phyloP scores from a whole-genome alignment of 2,888 invertebrate species.

The Sinelater perroti region DNA sequence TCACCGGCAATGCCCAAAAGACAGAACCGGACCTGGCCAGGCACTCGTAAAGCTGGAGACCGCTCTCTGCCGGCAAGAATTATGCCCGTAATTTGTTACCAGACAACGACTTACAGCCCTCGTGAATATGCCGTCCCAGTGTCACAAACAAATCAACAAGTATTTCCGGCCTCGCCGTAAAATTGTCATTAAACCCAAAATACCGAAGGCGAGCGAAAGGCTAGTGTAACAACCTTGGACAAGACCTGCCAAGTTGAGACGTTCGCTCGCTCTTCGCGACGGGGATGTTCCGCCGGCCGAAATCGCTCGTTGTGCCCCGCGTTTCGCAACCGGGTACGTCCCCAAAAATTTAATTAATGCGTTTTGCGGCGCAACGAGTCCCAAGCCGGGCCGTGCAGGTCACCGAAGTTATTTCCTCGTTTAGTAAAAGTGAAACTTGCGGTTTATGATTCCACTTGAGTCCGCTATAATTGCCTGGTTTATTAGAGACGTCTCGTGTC shows the following conservation, averaged over 20 bases:
- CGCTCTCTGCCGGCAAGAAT: conserved; percentile 24
- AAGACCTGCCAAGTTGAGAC: too few relatives aligned
- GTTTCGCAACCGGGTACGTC: too few relatives aligned
- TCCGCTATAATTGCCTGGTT: conserved; percentile 36
- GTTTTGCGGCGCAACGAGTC: background rate
- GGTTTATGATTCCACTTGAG: conserved; percentile 39
- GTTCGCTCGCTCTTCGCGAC: too few relatives aligned
- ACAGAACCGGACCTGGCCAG: conserved; percentile 26
- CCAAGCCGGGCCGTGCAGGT: conserved; percentile 9
- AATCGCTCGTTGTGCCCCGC: background rate
- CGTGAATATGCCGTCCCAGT: conserved; percentile 29
- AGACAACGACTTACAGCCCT: conserved; percentile 28
- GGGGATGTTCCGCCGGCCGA: too few relatives aligned
- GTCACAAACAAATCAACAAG: conserved; percentile 40
- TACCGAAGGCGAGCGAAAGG: conserved; percentile 12
- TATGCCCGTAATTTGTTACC: conserved; percentile 33
- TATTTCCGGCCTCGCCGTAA: conserved; percentile 35
- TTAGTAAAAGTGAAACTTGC: conserved; percentile 36
- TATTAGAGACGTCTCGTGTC: conserved; percentile 37
- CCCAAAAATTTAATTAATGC: too few relatives aligned
- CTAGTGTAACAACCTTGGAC: background rate
- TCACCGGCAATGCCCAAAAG: conserved; percentile 19
- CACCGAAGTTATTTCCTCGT: conserved; percentile 31
- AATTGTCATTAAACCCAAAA: conserved; percentile 34
- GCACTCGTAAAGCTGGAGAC: conserved; percentile 23